Evolutionary conservation across 2,888 invertebrate species (phyloP), one percentile per base, ranked within the genome.

Genomic region (Dyspetes luteomarginatus): DNA sequence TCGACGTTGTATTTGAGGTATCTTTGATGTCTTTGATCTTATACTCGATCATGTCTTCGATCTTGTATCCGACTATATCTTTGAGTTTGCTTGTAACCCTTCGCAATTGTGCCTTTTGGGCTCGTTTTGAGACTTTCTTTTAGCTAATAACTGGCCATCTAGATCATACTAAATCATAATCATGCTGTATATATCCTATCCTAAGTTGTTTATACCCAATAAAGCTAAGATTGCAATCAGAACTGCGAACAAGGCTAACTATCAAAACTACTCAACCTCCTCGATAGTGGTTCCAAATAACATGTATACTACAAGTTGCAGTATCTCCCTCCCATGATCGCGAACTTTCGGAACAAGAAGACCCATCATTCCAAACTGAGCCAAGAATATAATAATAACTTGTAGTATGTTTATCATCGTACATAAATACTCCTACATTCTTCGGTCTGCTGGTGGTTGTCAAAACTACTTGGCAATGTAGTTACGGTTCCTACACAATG

Each of bases 401-500:
- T 36, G 48, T 48, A 45, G 45, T 48, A 48, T 45, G 58, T 48
- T 22, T 22, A 60, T 41, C 55, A 26, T 26, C 26, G 55, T 58
- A 71, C 58, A 58, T 60, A 58, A 45, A 28, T 12, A 48, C 58
- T 71, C 41, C 41, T 3, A 52, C 24, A 58, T 22, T 48, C 48
- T 58, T 71, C n/a, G 58, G 58, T 58, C 45, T n/a, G n/a, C n/a
- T 58, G 48, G 48, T 48, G 28, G 26, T 56, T 36, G 19, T 17
- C 22, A 30, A 41, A 43, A 36, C 41, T 22, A 36, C 71, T 71
- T 17, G 26, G 48, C 45, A 36, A 36, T 56, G 5, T 7, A 45
- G 45, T 69, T 48, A 41, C 36, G 43, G 36, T 22, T 28, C 56
- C 17, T 62, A n/a, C 24, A 26, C 17, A 12, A 12, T 43, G 9